Percentiles rank a stretch among this genome's conserved stretches.
Evolutionary conservation across 2,797 vertebrate species (phyloP).

Genomic region (Urocyon cinereoargenteus): DNA sequence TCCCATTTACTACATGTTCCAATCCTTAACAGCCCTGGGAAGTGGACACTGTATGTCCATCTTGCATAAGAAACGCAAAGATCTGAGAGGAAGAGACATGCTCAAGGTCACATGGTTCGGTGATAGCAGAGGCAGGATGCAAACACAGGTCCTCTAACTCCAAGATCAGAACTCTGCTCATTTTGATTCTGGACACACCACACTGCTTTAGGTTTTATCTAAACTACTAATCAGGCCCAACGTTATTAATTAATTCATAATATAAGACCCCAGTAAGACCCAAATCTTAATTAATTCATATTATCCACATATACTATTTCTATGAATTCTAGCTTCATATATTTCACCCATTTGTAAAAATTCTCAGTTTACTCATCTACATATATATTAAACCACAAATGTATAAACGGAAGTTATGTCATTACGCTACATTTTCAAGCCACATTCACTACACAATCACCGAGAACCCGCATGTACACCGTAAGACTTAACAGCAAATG

Average conservation of each 20-base stretch:
- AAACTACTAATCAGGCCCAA: not conserved
- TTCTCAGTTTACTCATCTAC: not conserved
- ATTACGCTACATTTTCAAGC: not conserved
- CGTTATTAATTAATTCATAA: not conserved
- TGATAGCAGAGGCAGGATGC: not conserved
- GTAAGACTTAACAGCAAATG: not conserved
- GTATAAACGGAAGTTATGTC: not conserved
- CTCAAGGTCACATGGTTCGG: not conserved
- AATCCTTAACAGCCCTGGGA: not conserved
- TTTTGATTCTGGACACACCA: not conserved
- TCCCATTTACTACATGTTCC: not conserved
- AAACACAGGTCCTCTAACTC: not conserved
- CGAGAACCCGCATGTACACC: not conserved
- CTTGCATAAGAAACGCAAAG: not conserved
- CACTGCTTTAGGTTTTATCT: not conserved
- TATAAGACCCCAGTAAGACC: not conserved
- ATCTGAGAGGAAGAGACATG: not conserved
- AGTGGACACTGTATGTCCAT: not conserved
- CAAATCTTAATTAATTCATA: not conserved
- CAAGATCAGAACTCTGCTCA: not conserved
- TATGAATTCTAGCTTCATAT: slow-evolving; percentile 4
- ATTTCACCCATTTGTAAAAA: slow-evolving; percentile 27
- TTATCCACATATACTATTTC: not conserved
- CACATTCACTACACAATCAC: not conserved
- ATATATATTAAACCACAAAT: not conserved